These are phyloP conservation scores for Drosophila insularis DNA, from an alignment of 1,140 invertebrate species.

Conservation along the genomic window DNA sequence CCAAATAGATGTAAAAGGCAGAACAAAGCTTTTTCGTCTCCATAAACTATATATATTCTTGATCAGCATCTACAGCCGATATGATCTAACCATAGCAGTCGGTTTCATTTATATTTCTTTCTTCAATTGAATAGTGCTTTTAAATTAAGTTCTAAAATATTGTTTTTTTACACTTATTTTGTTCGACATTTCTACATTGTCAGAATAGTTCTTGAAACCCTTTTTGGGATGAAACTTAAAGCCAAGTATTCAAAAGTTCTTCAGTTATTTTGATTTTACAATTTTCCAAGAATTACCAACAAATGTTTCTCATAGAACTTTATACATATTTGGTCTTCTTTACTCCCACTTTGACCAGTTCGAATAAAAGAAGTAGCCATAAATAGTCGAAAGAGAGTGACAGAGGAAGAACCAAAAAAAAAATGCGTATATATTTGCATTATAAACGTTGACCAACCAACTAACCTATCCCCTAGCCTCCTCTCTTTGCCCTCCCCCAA, in stretches of 20 bases:
- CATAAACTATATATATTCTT: too few species aligned
- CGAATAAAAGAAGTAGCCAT: constrained; percentile 48
- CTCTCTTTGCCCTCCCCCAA: constrained; percentile 8
- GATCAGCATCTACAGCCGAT: too few species aligned
- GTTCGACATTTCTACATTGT: too few species aligned
- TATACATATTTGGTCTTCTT: not conserved
- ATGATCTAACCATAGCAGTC: too few species aligned
- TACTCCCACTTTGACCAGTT: constrained; percentile 8
- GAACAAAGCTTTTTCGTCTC: too few species aligned
- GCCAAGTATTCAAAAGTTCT: not conserved
- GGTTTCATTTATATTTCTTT: too few species aligned
- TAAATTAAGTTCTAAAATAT: too few species aligned
- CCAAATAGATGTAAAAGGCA: too few species aligned
- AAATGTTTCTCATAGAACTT: not conserved
- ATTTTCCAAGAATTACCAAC: constrained; percentile 21
- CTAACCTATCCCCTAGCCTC: not conserved
- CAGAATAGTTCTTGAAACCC: not conserved
- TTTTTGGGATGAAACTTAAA: not conserved
- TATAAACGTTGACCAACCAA: constrained; percentile 67
- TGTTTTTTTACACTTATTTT: too few species aligned
- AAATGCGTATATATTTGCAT: constrained; percentile 77
- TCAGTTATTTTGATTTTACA: constrained; percentile 1
- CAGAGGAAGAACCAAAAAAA: constrained; percentile 26
- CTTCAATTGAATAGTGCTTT: too few species aligned
- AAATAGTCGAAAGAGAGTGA: constrained; percentile 44